Conservation (phyloP, 1,140 invertebrate species). For the Conus betulinus region DNA sequence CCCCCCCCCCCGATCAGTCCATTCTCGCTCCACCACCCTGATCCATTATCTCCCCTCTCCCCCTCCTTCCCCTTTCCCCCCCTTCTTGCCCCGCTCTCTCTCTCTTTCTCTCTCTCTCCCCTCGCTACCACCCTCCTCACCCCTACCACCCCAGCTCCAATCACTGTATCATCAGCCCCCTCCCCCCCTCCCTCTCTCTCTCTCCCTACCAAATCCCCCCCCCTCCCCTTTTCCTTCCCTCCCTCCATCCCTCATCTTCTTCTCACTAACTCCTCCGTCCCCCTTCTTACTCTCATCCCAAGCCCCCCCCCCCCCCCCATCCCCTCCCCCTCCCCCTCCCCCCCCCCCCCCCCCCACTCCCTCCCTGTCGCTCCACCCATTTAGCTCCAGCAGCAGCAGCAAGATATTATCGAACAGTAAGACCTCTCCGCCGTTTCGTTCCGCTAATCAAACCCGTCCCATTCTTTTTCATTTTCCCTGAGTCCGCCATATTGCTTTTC, state of each 20-base stretch:
- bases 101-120: conserved; percentile 1
- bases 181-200: not conserved
- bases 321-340: no score
- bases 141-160: not conserved
- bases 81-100: not conserved
- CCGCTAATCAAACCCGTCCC: conserved; percentile 27
- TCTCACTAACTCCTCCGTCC: no score
- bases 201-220: not conserved
- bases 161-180: no score
- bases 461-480: conserved; percentile 21
- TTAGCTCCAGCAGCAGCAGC: no score
- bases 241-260: not conserved
- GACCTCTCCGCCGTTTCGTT: conserved; percentile 1
- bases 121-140: not conserved
- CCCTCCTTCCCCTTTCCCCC: not conserved
- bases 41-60: no score
- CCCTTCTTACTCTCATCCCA: no score
- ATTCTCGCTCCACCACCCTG: no score
- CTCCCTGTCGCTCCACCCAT: no score
- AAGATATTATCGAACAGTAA: conserved; percentile 1
- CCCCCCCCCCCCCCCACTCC: no score
- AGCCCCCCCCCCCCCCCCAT: no score
- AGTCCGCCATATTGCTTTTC: conserved; percentile 5
- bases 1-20: no score
- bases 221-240: not conserved